phyloP scores from a whole-genome alignment of 2,797 vertebrate genomes.

The Taeniopygia guttata region DNA sequence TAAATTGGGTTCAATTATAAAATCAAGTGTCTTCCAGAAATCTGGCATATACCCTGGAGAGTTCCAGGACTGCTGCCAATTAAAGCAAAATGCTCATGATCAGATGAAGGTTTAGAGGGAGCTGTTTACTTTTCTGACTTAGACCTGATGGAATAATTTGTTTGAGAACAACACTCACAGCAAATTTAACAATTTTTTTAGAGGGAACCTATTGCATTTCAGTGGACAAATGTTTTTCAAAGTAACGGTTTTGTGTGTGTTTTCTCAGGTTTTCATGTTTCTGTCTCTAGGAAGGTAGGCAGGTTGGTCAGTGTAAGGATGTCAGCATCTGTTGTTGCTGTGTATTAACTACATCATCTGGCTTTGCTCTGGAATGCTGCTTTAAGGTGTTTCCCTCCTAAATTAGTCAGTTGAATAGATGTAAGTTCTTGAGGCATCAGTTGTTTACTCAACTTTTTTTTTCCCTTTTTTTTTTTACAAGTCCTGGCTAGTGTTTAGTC shows the following conservation, averaged over 20 bases:
- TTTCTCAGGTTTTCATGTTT: background rate
- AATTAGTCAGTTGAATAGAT: background rate
- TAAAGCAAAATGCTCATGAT: background rate
- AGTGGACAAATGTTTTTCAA: background rate
- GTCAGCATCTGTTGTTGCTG: background rate
- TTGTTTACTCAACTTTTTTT: background rate
- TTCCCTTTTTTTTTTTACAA: background rate
- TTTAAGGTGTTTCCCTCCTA: background rate
- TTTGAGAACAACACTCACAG: background rate
- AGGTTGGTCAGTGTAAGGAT: background rate
- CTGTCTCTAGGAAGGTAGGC: background rate
- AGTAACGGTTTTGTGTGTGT: background rate
- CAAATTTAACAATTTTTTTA: background rate
- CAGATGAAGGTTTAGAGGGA: background rate
- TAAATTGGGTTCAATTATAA: constrained; percentile 54
- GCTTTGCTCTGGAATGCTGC: background rate
- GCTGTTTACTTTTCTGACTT: constrained; percentile 7
- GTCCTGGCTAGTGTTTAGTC: background rate
- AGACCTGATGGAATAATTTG: background rate
- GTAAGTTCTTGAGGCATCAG: background rate
- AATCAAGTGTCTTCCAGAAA: constrained; percentile 42
- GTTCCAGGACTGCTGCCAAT: constrained; percentile 2
- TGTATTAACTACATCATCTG: background rate
- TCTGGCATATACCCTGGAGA: background rate
- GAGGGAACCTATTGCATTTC: background rate